Base-by-base conservation (phyloP, 2,797 vertebrate species). In the Thunnus albacares region DNA sequence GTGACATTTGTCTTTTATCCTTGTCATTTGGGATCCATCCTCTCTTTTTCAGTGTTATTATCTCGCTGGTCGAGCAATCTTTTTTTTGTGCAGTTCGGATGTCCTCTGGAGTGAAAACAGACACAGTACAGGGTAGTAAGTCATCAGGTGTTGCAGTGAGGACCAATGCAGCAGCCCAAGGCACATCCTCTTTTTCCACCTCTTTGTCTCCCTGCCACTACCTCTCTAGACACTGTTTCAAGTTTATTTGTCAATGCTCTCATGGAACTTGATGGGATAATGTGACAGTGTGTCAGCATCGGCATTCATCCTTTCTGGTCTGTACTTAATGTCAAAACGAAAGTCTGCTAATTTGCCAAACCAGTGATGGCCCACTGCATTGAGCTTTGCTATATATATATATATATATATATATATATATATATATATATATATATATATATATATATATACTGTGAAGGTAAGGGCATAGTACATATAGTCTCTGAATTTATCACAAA, bases 381-480 rank as follows among this genome's bases (percentile, higher is more conserved):
- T 64, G 11, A 74, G 35, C 4, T 56, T 74, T 1, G 73, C 73
- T 1, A 30, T 12, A 68, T n/a, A n/a, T n/a, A n/a, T n/a, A n/a
- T n/a, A n/a, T n/a, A n/a, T n/a, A n/a, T n/a, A n/a, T n/a, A n/a
- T n/a, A n/a, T n/a, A n/a, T n/a, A n/a, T n/a, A n/a, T n/a, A n/a
- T n/a, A n/a, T n/a, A n/a, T n/a, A n/a, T n/a, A n/a, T n/a, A n/a
- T n/a, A n/a, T n/a, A n/a, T n/a, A n/a, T n/a, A n/a, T n/a, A 33
- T 38, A 76, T 22, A 26, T 76, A 68, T 75, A 18, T 35, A 56
- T 4, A 76, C 45, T 3, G 52, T 81, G 33, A 75, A 81, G 2
- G 43, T 62, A 30, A n/a, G n/a, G n/a, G n/a, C n/a, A n/a, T n/a
- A n/a, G n/a, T n/a, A n/a, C n/a, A n/a, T n/a, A n/a, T n/a, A n/a